phyloP scores from a whole-genome alignment of 2,888 invertebrate genomes.

The Drosophila tripunctata region DNA sequence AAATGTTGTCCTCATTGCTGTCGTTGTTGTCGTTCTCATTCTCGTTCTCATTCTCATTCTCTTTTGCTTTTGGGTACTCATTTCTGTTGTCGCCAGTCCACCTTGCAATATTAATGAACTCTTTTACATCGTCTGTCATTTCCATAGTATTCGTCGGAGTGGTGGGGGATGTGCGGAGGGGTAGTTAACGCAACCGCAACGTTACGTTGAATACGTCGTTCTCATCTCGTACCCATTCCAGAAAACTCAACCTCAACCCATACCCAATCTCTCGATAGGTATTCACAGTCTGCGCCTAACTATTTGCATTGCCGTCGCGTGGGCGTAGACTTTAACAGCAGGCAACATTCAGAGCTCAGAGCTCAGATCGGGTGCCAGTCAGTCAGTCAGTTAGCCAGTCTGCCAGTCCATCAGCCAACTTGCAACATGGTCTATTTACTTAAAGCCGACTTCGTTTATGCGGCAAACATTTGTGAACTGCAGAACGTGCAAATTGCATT shows the following conservation, averaged over 20 bases:
- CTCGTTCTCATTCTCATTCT: slow-evolving; percentile 1
- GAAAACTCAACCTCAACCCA: neutral
- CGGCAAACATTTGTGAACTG: slow-evolving; percentile 12
- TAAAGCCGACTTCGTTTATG: slow-evolving; percentile 28
- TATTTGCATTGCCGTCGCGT: slow-evolving; percentile 46
- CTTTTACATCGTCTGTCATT: slow-evolving; percentile 77
- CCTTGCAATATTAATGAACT: slow-evolving; percentile 78
- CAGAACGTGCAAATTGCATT: neutral
- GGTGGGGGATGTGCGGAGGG: too few species aligned
- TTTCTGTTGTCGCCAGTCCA: slow-evolving; percentile 39
- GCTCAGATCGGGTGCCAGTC: neutral
- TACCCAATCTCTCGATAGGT: slow-evolving; percentile 19
- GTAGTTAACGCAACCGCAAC: slow-evolving; percentile 48
- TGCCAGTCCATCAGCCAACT: slow-evolving; percentile 1
- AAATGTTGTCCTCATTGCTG: slow-evolving; percentile 52
- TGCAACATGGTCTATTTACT: slow-evolving; percentile 29
- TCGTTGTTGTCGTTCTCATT: slow-evolving; percentile 14
- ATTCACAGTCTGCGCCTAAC: slow-evolving; percentile 35
- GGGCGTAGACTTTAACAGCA: slow-evolving; percentile 18
- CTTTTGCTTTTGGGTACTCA: neutral
- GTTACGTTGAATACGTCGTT: slow-evolving; percentile 12
- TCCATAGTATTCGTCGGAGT: slow-evolving; percentile 60
- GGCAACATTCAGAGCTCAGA: neutral
- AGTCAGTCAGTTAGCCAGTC: neutral
- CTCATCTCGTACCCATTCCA: neutral